Percentiles rank a stretch among this genome's conserved stretches.
Evolutionary conservation across 2,797 vertebrate genomes (phyloP).

Genomic region (Lateolabrax maculatus): DNA sequence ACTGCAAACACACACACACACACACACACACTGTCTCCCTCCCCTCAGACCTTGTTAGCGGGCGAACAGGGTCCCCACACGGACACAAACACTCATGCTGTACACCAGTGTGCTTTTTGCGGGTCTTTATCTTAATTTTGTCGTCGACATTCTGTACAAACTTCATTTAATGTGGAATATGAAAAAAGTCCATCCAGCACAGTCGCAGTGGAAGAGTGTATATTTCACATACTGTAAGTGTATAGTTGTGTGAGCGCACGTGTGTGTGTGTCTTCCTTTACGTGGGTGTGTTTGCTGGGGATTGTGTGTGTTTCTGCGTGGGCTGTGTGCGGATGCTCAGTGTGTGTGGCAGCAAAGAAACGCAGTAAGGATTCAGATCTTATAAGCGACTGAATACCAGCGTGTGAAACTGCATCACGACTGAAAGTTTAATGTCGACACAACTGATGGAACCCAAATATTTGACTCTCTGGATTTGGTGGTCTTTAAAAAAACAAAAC

Average conservation of each 20-base stretch:
- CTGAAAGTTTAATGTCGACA: not conserved
- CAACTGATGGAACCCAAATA: not conserved
- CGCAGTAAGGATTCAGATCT: not conserved
- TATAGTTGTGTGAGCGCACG: slow-evolving; percentile 37
- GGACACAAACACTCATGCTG: slow-evolving; percentile 66
- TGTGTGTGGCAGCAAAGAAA: slow-evolving; percentile 34
- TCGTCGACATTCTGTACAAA: slow-evolving; percentile 72
- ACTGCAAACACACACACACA: slow-evolving; percentile 32
- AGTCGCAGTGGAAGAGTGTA: slow-evolving; percentile 61
- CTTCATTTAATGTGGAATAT: slow-evolving; percentile 67
- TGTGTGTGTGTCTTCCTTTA: slow-evolving; percentile 19
- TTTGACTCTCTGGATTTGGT: not conserved
- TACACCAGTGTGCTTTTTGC: slow-evolving; percentile 69
- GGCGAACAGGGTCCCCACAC: slow-evolving; percentile 74
- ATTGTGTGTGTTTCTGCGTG: slow-evolving; percentile 12
- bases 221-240: slow-evolving; percentile 60
- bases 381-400: not conserved
- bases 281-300: not conserved
- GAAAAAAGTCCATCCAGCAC: slow-evolving; percentile 28
- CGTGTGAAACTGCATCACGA: not conserved
- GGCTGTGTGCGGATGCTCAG: slow-evolving; percentile 15
- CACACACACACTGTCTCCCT: slow-evolving; percentile 13
- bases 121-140: slow-evolving; percentile 59
- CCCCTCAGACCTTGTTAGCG: slow-evolving; percentile 64
- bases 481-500: too few relatives aligned